Evolutionary conservation across 2,888 invertebrate species (phyloP).

Genomic region (Thecophora atra): DNA sequence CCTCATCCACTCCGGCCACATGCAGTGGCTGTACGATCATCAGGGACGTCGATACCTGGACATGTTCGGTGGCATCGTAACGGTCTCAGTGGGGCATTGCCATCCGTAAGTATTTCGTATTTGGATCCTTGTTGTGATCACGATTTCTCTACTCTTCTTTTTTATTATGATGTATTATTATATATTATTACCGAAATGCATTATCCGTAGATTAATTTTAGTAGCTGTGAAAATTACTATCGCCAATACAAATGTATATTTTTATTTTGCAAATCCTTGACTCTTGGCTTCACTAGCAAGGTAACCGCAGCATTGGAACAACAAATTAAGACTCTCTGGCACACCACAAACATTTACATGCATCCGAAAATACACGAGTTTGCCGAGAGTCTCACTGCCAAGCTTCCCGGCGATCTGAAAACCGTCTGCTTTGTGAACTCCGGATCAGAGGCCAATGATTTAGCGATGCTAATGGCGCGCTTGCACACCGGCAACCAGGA

Average conservation of each 20-base stretch:
- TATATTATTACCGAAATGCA: too few relatives aligned
- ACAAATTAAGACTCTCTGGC: conserved; percentile 87
- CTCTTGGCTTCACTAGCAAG: conserved; percentile 71
- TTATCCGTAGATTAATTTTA: too few relatives aligned
- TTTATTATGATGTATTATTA: too few relatives aligned
- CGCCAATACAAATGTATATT: too few relatives aligned
- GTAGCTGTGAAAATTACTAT: too few relatives aligned
- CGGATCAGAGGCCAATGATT: conserved; percentile 96
- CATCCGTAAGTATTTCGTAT: conserved; percentile 85
- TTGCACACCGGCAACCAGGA: conserved; percentile 86
- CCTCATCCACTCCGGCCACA: conserved; percentile 84
- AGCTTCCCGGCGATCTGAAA: conserved; percentile 87
- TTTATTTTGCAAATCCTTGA: too few relatives aligned
- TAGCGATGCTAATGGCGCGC: conserved; percentile 88
- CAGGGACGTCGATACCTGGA: conserved; percentile 89
- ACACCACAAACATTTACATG: conserved; percentile 91
- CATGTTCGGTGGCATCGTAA: conserved; percentile 96
- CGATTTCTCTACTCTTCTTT: neutral
- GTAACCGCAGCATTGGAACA: conserved; percentile 80
- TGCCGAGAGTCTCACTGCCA: conserved; percentile 80
- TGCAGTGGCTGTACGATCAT: conserved; percentile 93
- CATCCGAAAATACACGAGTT: conserved; percentile 93
- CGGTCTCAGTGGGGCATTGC: conserved; percentile 96
- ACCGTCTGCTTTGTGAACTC: conserved; percentile 95
- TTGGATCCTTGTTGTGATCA: neutral